Percentiles rank a stretch among this genome's conserved stretches.
phyloP scores from a whole-genome alignment of 2,888 invertebrate genomes.

The Ditylenchus weischeri region DNA sequence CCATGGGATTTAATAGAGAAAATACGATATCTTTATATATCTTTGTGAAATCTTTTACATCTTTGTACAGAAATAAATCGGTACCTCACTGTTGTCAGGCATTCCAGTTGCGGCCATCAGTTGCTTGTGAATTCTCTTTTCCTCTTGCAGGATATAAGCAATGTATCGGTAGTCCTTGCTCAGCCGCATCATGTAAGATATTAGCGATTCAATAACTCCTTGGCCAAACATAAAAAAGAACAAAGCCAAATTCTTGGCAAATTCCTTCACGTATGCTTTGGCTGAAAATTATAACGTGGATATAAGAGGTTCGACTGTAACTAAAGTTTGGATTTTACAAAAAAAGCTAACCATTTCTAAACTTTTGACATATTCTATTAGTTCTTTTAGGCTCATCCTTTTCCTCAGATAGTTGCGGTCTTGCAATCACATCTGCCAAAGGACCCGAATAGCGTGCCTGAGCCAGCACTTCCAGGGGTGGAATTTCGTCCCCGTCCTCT shows the following conservation, averaged over 20 bases:
- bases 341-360: background rate
- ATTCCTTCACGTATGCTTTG: constrained; percentile 28
- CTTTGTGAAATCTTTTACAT: no score
- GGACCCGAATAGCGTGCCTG: background rate
- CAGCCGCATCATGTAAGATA: constrained; percentile 77
- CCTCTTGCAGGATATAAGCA: constrained; percentile 77
- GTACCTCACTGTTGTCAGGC: background rate
- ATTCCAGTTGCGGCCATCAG: constrained; percentile 5
- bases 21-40: no score
- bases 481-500: no score
- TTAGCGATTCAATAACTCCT: constrained; percentile 77
- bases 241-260: constrained; percentile 57
- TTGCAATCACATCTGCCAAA: background rate
- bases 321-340: background rate
- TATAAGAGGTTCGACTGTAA: no score
- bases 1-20: no score
- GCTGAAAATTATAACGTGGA: constrained; percentile 20
- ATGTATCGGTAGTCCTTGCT: constrained; percentile 91
- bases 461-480: no score
- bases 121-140: constrained; percentile 75
- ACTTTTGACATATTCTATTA: background rate
- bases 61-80: background rate
- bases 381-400: background rate
- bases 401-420: constrained; percentile 1
- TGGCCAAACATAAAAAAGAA: constrained; percentile 72